Conservation (phyloP, 2,113 vertebrate species). For the Fukomys damarensis region DNA sequence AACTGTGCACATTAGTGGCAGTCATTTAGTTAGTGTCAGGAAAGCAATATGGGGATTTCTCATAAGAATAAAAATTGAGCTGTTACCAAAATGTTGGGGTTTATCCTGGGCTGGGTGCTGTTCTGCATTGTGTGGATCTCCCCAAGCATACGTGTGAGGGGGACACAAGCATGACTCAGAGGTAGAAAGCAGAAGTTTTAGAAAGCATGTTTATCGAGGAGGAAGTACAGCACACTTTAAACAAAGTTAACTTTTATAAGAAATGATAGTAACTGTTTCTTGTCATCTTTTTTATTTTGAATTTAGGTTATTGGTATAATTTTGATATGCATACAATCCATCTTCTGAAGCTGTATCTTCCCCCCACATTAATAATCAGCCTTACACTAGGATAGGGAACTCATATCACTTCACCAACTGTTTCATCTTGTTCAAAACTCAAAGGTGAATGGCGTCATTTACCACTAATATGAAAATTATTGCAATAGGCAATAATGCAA, state of each 20-base stretch:
- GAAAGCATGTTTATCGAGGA: neutral
- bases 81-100: neutral
- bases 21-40: neutral
- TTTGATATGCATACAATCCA: neutral
- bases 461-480: neutral
- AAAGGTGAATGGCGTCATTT: neutral
- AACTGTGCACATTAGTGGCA: neutral
- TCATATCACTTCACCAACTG: neutral
- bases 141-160: neutral
- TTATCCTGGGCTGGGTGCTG: neutral
- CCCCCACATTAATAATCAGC: neutral
- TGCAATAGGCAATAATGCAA: neutral
- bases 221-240: neutral
- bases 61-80: neutral
- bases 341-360: neutral
- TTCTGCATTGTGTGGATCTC: neutral
- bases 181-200: neutral
- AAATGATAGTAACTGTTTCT: neutral
- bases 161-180: neutral
- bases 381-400: neutral
- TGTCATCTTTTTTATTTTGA: too few species aligned
- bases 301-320: too few species aligned
- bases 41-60: neutral
- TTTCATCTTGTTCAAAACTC: neutral
- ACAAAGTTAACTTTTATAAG: neutral